phyloP scores from a whole-genome alignment of 2,797 vertebrate species.

The Sebastes oblongus region DNA sequence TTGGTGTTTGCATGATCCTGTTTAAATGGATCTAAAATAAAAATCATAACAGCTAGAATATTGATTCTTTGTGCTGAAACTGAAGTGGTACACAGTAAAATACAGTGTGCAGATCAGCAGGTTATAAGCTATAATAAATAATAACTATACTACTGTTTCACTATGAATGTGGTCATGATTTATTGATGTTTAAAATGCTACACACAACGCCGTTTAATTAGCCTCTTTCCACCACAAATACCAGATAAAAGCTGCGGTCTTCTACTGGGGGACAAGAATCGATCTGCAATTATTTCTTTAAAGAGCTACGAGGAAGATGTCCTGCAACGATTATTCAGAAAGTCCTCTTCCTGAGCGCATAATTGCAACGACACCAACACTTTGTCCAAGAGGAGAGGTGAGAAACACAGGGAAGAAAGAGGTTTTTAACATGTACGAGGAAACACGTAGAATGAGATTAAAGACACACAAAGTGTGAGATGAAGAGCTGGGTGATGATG shows the following conservation, averaged over 20 bases:
- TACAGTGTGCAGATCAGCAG: no score
- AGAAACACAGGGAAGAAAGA: background rate
- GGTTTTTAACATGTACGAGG: background rate
- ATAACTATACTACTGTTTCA: background rate
- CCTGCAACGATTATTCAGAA: background rate
- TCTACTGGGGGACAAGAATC: background rate
- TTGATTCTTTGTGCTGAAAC: no score
- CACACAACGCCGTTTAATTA: no score
- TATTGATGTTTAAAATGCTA: conserved; percentile 14
- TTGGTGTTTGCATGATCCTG: no score
- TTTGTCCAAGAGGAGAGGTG: background rate
- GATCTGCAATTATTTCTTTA: conserved; percentile 11
- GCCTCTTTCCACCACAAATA: background rate
- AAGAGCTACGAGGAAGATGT: conserved; percentile 5
- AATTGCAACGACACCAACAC: background rate
- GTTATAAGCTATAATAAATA: background rate
- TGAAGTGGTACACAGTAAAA: background rate
- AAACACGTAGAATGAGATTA: background rate
- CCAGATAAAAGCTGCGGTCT: background rate
- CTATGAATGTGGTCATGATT: background rate
- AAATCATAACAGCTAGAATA: no score
- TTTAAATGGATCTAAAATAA: no score
- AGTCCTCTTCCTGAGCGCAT: background rate
- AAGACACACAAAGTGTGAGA: background rate
- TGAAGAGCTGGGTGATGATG: background rate